These are phyloP conservation scores for Chaetoderma sp. DNA, from an alignment of 2,888 invertebrate genomes.

Conservation along the genomic window DNA sequence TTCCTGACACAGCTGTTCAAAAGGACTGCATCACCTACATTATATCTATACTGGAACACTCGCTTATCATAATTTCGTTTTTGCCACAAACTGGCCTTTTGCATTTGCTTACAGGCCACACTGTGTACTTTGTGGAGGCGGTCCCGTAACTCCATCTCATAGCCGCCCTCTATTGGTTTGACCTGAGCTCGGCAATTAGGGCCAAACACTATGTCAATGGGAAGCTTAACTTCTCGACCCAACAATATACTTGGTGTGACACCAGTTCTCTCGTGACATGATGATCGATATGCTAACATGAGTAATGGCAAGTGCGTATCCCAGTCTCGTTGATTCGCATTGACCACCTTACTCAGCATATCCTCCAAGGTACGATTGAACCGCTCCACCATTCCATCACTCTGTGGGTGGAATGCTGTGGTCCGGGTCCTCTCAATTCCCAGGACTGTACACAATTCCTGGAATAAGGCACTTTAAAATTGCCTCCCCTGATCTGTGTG, in stretches of 20 bases:
- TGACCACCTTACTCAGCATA: slow-evolving; percentile 26
- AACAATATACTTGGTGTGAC: slow-evolving; percentile 30
- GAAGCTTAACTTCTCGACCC: slow-evolving; percentile 30
- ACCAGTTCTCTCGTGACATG: slow-evolving; percentile 29
- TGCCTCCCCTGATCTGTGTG: slow-evolving; percentile 32
- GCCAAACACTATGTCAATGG: no score
- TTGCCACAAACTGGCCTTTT: slow-evolving; percentile 1
- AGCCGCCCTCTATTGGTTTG: slow-evolving; percentile 1
- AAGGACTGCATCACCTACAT: slow-evolving; percentile 19
- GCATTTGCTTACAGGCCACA: no score
- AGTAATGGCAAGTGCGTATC: slow-evolving; percentile 22
- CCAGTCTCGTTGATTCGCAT: slow-evolving; percentile 25
- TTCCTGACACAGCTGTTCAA: neutral
- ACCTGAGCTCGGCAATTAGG: no score
- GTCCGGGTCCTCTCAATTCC: slow-evolving; percentile 33
- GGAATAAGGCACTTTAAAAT: slow-evolving; percentile 33
- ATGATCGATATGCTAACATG: slow-evolving; percentile 36
- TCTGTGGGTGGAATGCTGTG: slow-evolving; percentile 25
- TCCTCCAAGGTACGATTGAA: slow-evolving; percentile 26
- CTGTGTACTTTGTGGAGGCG: no score
- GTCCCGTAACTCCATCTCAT: no score
- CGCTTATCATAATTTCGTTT: slow-evolving; percentile 18
- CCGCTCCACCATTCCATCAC: slow-evolving; percentile 23
- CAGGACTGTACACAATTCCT: slow-evolving; percentile 32
- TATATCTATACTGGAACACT: neutral